Evolutionary conservation across 2,888 invertebrate species (phyloP), one percentile per base, ranked within the genome.

Genomic region (Omphaloscelis lunosa): DNA sequence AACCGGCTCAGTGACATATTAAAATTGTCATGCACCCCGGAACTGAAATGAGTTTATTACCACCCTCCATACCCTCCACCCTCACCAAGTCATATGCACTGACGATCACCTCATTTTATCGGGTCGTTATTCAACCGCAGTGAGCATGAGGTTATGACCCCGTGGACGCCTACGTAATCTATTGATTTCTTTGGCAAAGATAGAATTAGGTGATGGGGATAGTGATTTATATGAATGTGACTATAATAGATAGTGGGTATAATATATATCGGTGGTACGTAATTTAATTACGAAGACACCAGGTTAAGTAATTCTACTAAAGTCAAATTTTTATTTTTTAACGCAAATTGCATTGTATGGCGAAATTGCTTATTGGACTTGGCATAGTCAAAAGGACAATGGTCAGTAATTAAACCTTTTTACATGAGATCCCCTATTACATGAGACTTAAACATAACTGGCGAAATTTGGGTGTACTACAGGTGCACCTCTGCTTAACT

Each of bases 171-270:
- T 58, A 84, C 81, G 81, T 74, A 77, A 80, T 51, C 17, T 84
- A 83, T 83, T 69, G 83, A 83, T 83, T 83, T 77, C 81, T 80
- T 68, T 29, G 41, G 45, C 62, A 67, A 67, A 53, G 71, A 66
- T 68, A 17, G 29, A 63, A 76, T 79, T 80, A 72, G 72, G 61
- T 76, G 72, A 71, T 73, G 27, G 51, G 23, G 15, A 69, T 69
- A 53, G n/a, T 67, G 29, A 83, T 70, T 62, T 71, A 27, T 41
- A 8, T 48, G 9, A 17, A 27, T 67, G 29, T 41, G 51, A 34
- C 48, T 51, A n/a, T 48, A 41, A 63, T 78, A 17, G 39, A 15
- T 5, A 27, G 12, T 53, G 23, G 23, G 7, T n/a, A 34, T 34
- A 12, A 17, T 27, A 12, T n/a, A 39, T n/a, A 27, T 17, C 2